Conservation (phyloP, 2,113 vertebrate species). For the Dasypus novemcinctus region DNA sequence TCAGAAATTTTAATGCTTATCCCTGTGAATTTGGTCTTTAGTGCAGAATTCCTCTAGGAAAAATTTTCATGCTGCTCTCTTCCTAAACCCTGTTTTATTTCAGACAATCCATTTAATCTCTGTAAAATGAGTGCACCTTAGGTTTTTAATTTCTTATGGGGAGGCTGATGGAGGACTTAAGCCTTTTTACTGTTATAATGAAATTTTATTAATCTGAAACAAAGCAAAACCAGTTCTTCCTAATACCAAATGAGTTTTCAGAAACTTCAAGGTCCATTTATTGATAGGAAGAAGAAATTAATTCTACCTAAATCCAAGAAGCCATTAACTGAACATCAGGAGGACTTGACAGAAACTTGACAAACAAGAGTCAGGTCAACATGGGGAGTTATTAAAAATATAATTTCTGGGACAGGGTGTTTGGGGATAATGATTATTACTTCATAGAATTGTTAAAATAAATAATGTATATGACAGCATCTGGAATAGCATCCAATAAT, state of each 20-base stretch:
- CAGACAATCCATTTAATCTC: not conserved
- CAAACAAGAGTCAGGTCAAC: not conserved
- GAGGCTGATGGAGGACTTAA: not conserved
- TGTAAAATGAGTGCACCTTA: not conserved
- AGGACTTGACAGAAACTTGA: not conserved
- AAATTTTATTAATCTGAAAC: constrained; percentile 36
- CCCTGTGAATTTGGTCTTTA: not conserved
- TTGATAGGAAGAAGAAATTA: constrained; percentile 5
- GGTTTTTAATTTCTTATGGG: not conserved
- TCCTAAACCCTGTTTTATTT: not conserved
- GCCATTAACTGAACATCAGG: not conserved
- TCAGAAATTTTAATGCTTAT: not conserved
- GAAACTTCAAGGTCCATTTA: not conserved
- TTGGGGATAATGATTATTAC: not conserved
- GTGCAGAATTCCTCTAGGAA: not conserved
- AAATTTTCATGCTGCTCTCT: not conserved
- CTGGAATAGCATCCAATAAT: not conserved
- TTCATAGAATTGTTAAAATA: not conserved
- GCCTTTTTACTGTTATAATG: not conserved
- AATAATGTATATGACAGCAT: not conserved
- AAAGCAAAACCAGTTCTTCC: not conserved
- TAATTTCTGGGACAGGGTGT: not conserved
- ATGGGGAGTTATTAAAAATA: constrained; percentile 4
- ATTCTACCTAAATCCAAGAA: not conserved
- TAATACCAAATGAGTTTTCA: not conserved